A percentile compares a stretch with the other conserved stretches of the same genome.
Conservation (phyloP, 2,888 invertebrate genomes). For the Macrostomum cliftonense region DNA sequence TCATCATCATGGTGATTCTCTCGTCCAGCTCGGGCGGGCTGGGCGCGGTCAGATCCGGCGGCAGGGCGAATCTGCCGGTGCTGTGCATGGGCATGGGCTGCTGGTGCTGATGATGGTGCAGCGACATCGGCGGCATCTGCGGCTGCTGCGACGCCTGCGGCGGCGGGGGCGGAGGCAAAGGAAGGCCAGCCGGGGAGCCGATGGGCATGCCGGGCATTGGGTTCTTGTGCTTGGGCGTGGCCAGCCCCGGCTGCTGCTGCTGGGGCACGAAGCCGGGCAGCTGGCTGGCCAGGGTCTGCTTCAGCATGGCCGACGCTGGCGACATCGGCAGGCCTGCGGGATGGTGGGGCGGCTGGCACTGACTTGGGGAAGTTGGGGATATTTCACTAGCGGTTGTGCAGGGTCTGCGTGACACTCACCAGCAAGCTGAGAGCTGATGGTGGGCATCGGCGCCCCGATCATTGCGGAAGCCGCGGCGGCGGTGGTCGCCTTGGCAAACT, state of each 20-base stretch:
- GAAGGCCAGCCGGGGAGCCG: slow-evolving; percentile 13
- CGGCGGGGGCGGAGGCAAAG: background rate
- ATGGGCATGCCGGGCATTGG: slow-evolving; percentile 14
- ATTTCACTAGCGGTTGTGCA: too few species aligned
- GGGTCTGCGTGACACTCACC: slow-evolving; percentile 20
- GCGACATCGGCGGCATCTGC: slow-evolving; percentile 2
- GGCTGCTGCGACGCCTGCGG: too few species aligned
- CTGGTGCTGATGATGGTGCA: slow-evolving; percentile 7
- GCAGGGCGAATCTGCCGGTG: slow-evolving; percentile 1
- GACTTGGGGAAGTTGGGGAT: too few species aligned
- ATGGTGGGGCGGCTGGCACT: slow-evolving; percentile 9
- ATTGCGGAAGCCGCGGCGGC: background rate
- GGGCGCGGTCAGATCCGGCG: slow-evolving; percentile 17
- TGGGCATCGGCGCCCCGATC: slow-evolving; percentile 17
- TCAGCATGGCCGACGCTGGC: slow-evolving; percentile 11
- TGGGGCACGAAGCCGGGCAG: slow-evolving; percentile 6
- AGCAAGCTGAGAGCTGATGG: slow-evolving; percentile 25
- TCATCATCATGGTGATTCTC: background rate
- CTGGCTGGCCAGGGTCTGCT: slow-evolving; percentile 12
- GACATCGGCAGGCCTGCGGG: slow-evolving; percentile 14
- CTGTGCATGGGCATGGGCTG: slow-evolving; percentile 10
- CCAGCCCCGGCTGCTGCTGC: slow-evolving; percentile 11
- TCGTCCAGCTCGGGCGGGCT: slow-evolving; percentile 20
- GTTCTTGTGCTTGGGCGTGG: slow-evolving; percentile 5
- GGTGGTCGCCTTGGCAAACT: background rate